Evolutionary conservation across 2,113 vertebrate species (phyloP), one percentile per base, ranked within the genome.

Genomic region (Mellivora capensis): DNA sequence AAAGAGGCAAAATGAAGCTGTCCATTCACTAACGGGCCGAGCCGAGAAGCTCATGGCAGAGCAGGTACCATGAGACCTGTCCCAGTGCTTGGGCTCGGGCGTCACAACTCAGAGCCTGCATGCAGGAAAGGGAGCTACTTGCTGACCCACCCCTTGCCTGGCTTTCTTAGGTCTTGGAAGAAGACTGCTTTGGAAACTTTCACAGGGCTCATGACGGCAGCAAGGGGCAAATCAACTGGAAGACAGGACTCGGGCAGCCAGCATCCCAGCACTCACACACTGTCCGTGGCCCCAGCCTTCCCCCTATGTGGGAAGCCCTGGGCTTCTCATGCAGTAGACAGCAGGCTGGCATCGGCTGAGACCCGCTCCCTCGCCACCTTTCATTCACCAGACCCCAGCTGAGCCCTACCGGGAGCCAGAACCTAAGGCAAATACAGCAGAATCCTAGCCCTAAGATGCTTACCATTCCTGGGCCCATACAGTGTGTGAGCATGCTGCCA

Each of bases 1-100:
- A 61, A 72, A 87, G 74, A 86, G 90, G 97, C 93, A 92, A 67
- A 85, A 92, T 0, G 82, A 96, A 96, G 98, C 80, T 76, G 90
- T 17, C 93, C 69, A 49, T 72, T 97, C 93, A 96, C 13, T 42
- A 83, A 96, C 52, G 82, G 81, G 94, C 72, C 0, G 21, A 81
- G 83, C 37, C 25, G 0, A 85, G 95, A 2, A 7, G 87, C 84
- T 95, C 95, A 91, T 90, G 86, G 92, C 97, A 94, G 96, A 97
- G 97, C 97, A 97, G 96, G 71, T 74, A 80, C 90, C 59, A 27
- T 2, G 59, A 61, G 10, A 27, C 23, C 59, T 61, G 25, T 25
- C 59, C 59, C 3, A 11, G 59, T 4, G 23, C 57, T 59, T 4
- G 1, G 1, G 21, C 23, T 25, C 57, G 74, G 52, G 49, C 1